These are phyloP conservation scores for Osmerus mordax DNA, from an alignment of 2,113 vertebrate genomes.

Conservation along the genomic window DNA sequence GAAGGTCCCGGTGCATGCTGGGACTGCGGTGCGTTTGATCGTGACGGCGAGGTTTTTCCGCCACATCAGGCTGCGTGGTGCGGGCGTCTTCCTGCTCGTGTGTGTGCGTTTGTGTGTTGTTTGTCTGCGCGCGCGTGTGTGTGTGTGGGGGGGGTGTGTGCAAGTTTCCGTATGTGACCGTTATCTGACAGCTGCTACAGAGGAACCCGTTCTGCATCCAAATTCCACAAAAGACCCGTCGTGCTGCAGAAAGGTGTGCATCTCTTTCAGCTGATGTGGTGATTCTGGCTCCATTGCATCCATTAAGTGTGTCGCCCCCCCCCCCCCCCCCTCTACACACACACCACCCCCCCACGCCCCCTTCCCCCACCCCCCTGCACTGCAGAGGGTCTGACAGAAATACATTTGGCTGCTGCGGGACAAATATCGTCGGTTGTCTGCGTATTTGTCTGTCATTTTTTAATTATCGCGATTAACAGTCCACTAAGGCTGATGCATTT, in stretches of 20 bases:
- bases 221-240: slow-evolving; percentile 28
- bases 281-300: slow-evolving; percentile 33
- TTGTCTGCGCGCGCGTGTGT: neutral
- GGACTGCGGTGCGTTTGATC: too few relatives aligned
- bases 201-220: neutral
- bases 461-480: neutral
- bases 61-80: too few relatives aligned
- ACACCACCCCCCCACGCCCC: neutral
- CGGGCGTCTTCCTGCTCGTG: too few relatives aligned
- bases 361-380: neutral
- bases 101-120: neutral
- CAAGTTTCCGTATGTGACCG: neutral
- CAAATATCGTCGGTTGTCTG: neutral
- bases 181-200: neutral
- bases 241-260: slow-evolving; percentile 24
- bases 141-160: neutral
- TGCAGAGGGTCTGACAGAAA: slow-evolving; percentile 7
- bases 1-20: too few relatives aligned
- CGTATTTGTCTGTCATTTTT: neutral
- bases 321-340: neutral
- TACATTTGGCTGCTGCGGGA: slow-evolving; percentile 26
- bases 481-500: too few relatives aligned
- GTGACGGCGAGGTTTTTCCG: too few relatives aligned
- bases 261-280: slow-evolving; percentile 47
- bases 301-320: slow-evolving; percentile 42